Base-by-base conservation (phyloP, 2,113 vertebrate species). In the Vicugna pacos region DNA sequence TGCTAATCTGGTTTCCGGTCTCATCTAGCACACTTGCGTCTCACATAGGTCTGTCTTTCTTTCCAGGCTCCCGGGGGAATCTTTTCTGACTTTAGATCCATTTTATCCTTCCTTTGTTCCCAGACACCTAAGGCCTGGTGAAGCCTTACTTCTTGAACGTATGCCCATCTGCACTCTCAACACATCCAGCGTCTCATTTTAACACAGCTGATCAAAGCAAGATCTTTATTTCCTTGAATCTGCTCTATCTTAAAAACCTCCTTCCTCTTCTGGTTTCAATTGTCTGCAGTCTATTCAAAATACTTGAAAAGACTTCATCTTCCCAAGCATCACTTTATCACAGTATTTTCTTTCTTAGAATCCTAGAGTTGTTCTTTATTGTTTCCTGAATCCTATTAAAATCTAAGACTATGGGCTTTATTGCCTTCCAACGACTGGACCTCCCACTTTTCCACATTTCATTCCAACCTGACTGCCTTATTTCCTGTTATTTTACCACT, bases 261-360 rank as follows among this genome's bases (percentile, higher is more conserved):
- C 58, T 56, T 96, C 67, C 67, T 69, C 69, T 60, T 89, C 46
- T 89, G 69, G 14, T 83, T 89, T 94, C 50, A 79, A 8, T 60
- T 28, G 72, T 42, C 35, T n/a, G 94, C 38, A 70, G 9, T 70
- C 79, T 91, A 94, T 75, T 86, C 77, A 89, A 77, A 92, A 69
- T 50, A 54, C 15, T 50, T 86, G 17, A 95, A 95, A 87, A 52
- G 76, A 89, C 20, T 52, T 75, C 42, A 56, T 73, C 60, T 87
- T 93, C 58, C 54, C 32, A 46, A 93, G 13, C 1, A 20, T 54
- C 38, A 50, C 35, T 91, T 79, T 52, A n/a, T 82, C 56, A 89
- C 2, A 12, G 4, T 56, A 64, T 52, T 86, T 83, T 35, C 32
- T 91, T 87, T 70, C 67, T 89, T 85, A 85, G 69, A 89, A 76